These are phyloP conservation scores for Apodemus agrarius DNA, from an alignment of 2,797 vertebrate species.

Conservation along the genomic window DNA sequence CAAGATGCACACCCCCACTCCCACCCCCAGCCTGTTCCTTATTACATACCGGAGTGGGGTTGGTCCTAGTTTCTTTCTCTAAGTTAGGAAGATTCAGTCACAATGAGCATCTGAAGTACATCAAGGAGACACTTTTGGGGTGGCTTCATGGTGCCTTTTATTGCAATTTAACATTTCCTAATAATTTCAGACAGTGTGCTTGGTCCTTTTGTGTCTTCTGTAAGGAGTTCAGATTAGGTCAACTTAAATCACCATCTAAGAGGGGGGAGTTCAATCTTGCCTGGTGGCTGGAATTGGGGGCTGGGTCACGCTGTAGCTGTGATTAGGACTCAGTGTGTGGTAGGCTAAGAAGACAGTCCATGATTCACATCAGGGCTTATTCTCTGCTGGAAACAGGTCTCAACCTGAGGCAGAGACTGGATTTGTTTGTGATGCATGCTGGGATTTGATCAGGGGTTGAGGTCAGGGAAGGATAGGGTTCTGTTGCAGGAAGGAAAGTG, in stretches of 20 bases:
- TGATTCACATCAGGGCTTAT: slow-evolving; percentile 21
- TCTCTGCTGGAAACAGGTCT: slow-evolving; percentile 37
- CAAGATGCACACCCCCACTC: slow-evolving; percentile 57
- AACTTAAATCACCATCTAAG: not conserved
- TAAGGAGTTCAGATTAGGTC: slow-evolving; percentile 7
- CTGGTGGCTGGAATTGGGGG: not conserved
- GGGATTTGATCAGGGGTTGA: not conserved
- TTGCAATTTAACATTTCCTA: slow-evolving; percentile 30
- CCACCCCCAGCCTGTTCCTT: slow-evolving; percentile 49
- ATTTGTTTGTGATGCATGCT: slow-evolving; percentile 46
- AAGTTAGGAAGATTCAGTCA: slow-evolving; percentile 55
- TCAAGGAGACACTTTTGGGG: not conserved
- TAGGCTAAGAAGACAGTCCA: not conserved
- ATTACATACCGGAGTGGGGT: slow-evolving; percentile 43
- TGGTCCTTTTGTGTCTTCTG: slow-evolving; percentile 25
- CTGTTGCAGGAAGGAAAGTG: slow-evolving; percentile 19
- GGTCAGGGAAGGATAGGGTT: not conserved
- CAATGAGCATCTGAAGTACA: slow-evolving; percentile 47
- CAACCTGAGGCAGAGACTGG: slow-evolving; percentile 23
- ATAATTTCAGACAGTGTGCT: slow-evolving; percentile 7
- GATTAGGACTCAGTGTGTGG: slow-evolving; percentile 6
- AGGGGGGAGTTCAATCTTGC: not conserved
- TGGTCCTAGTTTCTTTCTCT: slow-evolving; percentile 58
- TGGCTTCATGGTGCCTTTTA: slow-evolving; percentile 9
- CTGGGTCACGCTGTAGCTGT: not conserved